Evolutionary conservation across 2,113 vertebrate genomes (phyloP).

Genomic region (Phasianus colchicus): DNA sequence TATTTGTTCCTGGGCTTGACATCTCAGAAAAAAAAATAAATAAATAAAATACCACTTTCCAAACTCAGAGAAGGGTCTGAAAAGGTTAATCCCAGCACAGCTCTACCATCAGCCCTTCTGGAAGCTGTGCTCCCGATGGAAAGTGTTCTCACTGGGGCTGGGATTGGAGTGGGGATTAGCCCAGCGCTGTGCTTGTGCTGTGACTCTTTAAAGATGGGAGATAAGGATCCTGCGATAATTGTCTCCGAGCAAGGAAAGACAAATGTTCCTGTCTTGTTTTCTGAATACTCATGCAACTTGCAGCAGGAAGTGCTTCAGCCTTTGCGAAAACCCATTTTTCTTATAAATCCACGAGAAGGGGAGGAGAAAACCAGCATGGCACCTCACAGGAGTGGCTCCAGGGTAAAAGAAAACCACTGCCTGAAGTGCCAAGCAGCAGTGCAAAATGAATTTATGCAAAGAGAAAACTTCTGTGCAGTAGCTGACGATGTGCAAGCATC

Average conservation of each 20-base stretch:
- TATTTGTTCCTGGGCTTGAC: slow-evolving; percentile 13
- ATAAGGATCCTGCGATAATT: neutral
- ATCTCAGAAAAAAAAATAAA: neutral
- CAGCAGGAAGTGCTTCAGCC: neutral
- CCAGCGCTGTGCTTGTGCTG: neutral
- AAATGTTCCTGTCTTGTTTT: neutral
- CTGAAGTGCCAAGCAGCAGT: neutral
- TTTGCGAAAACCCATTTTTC: neutral
- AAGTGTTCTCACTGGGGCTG: neutral
- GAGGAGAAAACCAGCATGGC: rapidly evolving
- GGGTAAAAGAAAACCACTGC: neutral
- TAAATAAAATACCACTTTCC: neutral
- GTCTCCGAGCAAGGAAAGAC: neutral
- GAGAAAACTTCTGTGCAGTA: neutral
- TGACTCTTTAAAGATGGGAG: neutral
- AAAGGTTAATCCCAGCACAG: slow-evolving; percentile 16
- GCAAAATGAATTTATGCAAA: neutral
- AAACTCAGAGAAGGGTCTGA: neutral
- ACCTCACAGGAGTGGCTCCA: neutral
- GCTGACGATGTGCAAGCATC: too few species aligned
- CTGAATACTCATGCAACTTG: rapidly evolving
- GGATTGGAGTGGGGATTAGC: neutral
- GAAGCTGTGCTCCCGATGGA: neutral
- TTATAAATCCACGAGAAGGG: neutral
- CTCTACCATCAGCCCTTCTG: neutral